Conservation (phyloP, 2,797 vertebrate genomes). For the Microctenopoma steveboyesi region DNA sequence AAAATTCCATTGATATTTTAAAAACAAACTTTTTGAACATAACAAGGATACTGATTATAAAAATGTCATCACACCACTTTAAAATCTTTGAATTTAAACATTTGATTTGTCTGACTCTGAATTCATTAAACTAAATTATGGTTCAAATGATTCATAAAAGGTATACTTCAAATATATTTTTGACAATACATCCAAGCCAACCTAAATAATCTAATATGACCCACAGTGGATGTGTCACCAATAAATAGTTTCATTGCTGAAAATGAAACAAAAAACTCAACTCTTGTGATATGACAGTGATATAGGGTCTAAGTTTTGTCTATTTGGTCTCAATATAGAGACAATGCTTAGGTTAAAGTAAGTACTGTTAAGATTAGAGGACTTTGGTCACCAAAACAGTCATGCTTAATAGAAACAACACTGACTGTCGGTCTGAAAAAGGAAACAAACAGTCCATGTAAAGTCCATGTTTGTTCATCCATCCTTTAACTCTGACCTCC, state of each 20-base stretch:
- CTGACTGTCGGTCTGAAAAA: neutral
- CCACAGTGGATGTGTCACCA: neutral
- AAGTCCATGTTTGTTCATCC: neutral
- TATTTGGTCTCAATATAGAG: neutral
- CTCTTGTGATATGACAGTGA: neutral
- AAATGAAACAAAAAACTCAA: too few relatives aligned
- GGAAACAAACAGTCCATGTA: neutral
- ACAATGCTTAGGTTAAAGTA: neutral
- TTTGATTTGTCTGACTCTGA: constrained; percentile 31
- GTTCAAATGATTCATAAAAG: constrained; percentile 35
- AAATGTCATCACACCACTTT: constrained; percentile 43
- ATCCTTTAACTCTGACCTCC: neutral
- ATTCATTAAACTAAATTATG: constrained; percentile 22
- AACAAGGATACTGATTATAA: constrained; percentile 54
- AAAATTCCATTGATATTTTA: constrained; percentile 66
- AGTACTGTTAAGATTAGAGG: neutral
- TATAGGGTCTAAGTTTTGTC: neutral
- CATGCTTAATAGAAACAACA: neutral
- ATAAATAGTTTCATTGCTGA: neutral
- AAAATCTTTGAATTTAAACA: constrained; percentile 43
- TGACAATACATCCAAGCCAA: neutral
- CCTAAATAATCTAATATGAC: neutral
- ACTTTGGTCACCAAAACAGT: neutral
- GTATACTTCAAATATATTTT: constrained; percentile 13
- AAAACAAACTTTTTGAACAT: constrained; percentile 47